These are phyloP conservation scores for Ectobius pallidus DNA, from an alignment of 2,888 invertebrate genomes.

Conservation along the genomic window DNA sequence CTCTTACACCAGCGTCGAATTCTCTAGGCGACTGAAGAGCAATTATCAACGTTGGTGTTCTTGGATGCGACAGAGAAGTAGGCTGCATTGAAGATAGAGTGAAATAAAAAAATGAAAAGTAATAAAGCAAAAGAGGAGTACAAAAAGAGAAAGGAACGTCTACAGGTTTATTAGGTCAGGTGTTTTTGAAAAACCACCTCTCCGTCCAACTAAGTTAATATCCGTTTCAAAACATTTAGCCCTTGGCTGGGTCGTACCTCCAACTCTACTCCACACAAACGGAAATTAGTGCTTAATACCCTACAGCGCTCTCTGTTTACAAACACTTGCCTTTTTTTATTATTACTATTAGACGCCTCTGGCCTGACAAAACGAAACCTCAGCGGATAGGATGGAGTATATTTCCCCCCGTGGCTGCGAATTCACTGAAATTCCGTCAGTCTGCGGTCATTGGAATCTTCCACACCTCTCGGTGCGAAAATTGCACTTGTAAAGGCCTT, in stretches of 20 bases:
- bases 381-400: neutral
- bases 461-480: conserved; percentile 9
- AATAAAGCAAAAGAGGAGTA: conserved; percentile 25
- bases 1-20: conserved; percentile 23
- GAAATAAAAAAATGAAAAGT: conserved; percentile 30
- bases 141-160: conserved; percentile 23
- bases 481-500: neutral
- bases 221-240: conserved; percentile 19
- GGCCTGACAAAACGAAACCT: conserved; percentile 12
- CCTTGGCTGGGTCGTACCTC: neutral
- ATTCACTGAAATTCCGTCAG: neutral
- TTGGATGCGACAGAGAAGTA: conserved; percentile 24
- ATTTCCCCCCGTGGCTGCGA: neutral
- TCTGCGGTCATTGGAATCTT: neutral
- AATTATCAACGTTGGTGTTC: conserved; percentile 53
- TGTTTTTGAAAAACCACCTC: conserved; percentile 15
- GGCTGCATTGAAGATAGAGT: conserved; percentile 18
- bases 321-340: conserved; percentile 17
- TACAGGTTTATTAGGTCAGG: conserved; percentile 37
- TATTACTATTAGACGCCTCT: neutral
- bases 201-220: conserved; percentile 5
- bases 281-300: neutral
- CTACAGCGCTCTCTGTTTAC: neutral
- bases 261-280: neutral
- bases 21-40: conserved; percentile 36